Evolutionary conservation across 1,140 invertebrate genomes (phyloP).

Genomic region (Melipona quadrifasciata): DNA sequence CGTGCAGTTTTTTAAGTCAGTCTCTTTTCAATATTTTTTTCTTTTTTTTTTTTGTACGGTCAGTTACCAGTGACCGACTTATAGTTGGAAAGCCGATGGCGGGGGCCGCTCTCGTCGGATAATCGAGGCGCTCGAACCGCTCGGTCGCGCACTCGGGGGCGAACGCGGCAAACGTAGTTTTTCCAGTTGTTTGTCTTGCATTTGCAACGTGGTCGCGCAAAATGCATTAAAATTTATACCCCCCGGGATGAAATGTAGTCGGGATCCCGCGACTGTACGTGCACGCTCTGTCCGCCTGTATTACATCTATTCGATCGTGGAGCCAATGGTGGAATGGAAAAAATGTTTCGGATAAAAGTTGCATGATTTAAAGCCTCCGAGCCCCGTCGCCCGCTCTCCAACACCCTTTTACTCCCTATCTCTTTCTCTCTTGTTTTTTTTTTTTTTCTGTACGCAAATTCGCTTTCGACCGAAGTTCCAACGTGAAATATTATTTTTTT

Average conservation of each 20-base stretch:
- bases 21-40: not conserved
- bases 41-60: not conserved
- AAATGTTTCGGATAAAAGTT: constrained; percentile 50
- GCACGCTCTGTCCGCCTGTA: constrained; percentile 29
- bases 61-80: constrained; percentile 28
- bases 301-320: constrained; percentile 43
- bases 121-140: not conserved
- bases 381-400: not conserved
- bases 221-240: constrained; percentile 46
- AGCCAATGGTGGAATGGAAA: constrained; percentile 44
- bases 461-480: constrained; percentile 54
- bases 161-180: not conserved
- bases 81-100: not conserved
- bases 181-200: constrained; percentile 35
- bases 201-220: constrained; percentile 20
- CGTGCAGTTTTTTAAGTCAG: too few species aligned
- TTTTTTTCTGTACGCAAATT: constrained; percentile 41
- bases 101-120: not conserved
- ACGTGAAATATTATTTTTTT: constrained; percentile 48
- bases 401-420: not conserved
- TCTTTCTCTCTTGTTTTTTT: not conserved
- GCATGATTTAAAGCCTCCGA: constrained; percentile 28
- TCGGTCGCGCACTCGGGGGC: too few species aligned
- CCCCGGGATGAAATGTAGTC: constrained; percentile 26
- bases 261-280: not conserved